Conservation (phyloP, 2,113 vertebrate species). For the Danio rerio region GRCz12tu NC_133182.1:51486001-51486500, state of each 20-base stretch:
- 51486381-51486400: neutral
- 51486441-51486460: neutral
- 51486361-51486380: constrained; percentile 19
- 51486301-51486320: constrained; percentile 29
- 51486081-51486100: neutral
- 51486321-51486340: constrained; percentile 38
- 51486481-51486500: too few species aligned
- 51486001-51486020: neutral
- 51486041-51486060: neutral
- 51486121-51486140: neutral
- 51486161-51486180: neutral
- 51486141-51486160: neutral
- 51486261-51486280: neutral
- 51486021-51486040: neutral
- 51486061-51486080: neutral
- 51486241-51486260: too few species aligned
- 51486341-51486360: neutral
- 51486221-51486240: neutral
- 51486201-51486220: neutral
- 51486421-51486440: too few species aligned
- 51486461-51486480: neutral
- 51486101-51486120: too few species aligned
- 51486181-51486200: neutral
- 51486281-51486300: constrained; percentile 1
- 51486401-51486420: neutral